phyloP scores from a whole-genome alignment of 2,888 invertebrate genomes.

The Lasioglossum lativentre region DNA sequence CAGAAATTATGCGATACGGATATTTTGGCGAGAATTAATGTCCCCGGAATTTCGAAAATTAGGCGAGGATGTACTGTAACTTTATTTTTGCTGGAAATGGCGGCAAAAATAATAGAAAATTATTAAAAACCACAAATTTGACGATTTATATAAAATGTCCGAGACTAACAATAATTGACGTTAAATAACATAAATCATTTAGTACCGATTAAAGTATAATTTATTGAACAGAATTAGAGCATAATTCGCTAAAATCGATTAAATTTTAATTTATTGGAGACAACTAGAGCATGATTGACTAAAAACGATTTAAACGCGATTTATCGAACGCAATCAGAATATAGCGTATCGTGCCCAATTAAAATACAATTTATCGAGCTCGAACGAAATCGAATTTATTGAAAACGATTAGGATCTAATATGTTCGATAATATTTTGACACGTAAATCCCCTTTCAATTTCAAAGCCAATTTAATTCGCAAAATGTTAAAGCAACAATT shows the following conservation, averaged over 20 bases:
- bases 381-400: background rate
- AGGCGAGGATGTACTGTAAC: background rate
- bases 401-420: conserved; percentile 6
- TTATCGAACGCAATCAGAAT: background rate
- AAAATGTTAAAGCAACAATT: conserved; percentile 2
- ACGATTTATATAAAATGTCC: background rate
- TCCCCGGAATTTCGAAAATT: background rate
- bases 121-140: too few relatives aligned
- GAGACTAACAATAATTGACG: background rate
- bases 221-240: background rate
- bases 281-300: background rate
- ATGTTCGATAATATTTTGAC: background rate
- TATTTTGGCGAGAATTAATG: background rate
- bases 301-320: background rate
- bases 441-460: background rate
- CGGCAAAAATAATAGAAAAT: background rate
- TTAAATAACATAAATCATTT: background rate
- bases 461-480: background rate
- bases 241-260: background rate
- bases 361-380: background rate
- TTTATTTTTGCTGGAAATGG: background rate
- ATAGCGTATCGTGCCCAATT: background rate
- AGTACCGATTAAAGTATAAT: background rate
- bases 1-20: background rate
- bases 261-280: background rate